Base-by-base conservation (phyloP, 2,888 invertebrate genomes). In the Rhagium mordax region DNA sequence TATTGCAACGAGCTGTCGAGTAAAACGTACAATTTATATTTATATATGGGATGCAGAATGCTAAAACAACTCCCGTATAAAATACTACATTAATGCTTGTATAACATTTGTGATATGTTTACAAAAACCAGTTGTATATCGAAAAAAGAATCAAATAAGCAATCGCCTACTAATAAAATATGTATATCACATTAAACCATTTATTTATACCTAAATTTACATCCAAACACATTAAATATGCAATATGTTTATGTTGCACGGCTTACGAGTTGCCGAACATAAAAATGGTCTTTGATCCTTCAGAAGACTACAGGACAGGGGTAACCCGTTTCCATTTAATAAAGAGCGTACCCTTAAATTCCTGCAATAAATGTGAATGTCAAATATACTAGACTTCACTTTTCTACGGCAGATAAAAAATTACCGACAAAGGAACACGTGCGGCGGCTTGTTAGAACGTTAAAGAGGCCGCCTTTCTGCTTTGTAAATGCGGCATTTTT, bases 41-140 rank as follows among this genome's bases (percentile, higher is more conserved):
- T 53, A 53, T 65, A 53, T 55, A 65, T 65, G 51, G 16, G 16
- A 24, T 41, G 13, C n/a, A 41, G 41, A 64, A 51, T 18, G 49
- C 18, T 49, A 29, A 18, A 59, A 64, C 48, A 64, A 51, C 64
- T 64, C 49, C 24, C 51, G 27, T 27, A 49, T 49, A 49, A 64
- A 51, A 64, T 62, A 49, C 49, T 48, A 62, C 49, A 48, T 48
- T 20, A 48, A 49, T 24, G 64, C 48, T 51, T 64, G 51, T 64
- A 64, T 51, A 64, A 51, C 64, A 62, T 33, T 62, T 24, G 8
- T n/a, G 64, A 64, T 51, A 24, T 62, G 49, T 64, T 49, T 49
- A 27, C 10, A 27, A 16, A 64, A 62, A 62, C 47, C 47, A 62
- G 48, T 48, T 48, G 62, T 48, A 24, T 48, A 48, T 48, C 47